These are phyloP conservation scores for Clusia tigrina DNA, from an alignment of 2,888 invertebrate genomes.

Conservation along the genomic window DNA sequence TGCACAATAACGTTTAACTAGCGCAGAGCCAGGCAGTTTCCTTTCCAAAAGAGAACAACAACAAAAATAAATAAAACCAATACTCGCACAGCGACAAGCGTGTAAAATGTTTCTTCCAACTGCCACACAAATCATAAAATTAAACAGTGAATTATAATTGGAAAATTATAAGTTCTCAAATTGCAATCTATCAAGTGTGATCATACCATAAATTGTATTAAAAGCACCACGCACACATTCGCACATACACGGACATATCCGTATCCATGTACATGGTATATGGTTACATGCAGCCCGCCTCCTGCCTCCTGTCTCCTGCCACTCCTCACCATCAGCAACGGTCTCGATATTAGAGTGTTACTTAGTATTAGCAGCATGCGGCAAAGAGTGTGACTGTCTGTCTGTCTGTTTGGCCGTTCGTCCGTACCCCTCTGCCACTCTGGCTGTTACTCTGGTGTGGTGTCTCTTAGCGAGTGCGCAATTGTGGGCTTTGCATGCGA, in stretches of 20 bases:
- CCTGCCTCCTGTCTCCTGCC: no score
- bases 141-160: constrained; percentile 50
- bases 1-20: no score
- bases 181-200: constrained; percentile 44
- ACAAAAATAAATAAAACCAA: no score
- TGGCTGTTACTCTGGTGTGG: background rate
- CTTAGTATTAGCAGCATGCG: background rate
- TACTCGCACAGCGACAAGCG: background rate
- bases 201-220: constrained; percentile 10
- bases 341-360: background rate
- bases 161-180: constrained; percentile 49
- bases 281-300: no score
- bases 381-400: constrained; percentile 13
- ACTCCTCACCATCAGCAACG: background rate
- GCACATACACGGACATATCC: background rate
- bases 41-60: no score
- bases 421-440: background rate
- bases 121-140: constrained; percentile 11
- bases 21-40: no score
- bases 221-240: constrained; percentile 7
- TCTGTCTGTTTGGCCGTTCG: constrained; percentile 5
- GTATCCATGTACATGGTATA: constrained; percentile 5
- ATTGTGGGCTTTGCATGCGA: background rate
- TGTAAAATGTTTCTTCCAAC: background rate
- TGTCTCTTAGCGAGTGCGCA: background rate